phyloP scores from a whole-genome alignment of 2,888 invertebrate genomes.

The Lasioglossum calceatum region DNA sequence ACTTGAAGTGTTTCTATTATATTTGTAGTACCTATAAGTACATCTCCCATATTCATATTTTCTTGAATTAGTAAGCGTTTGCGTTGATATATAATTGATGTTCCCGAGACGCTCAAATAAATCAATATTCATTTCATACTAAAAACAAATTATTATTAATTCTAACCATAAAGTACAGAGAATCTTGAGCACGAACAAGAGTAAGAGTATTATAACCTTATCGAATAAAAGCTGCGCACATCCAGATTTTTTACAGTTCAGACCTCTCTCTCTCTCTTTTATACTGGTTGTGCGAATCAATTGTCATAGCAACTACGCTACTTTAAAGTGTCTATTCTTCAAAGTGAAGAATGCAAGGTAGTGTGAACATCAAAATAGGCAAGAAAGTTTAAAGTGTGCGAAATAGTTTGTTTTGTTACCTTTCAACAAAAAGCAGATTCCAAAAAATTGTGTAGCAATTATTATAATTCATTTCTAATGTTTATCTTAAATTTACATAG shows the following conservation, averaged over 20 bases:
- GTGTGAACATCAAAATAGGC: constrained; percentile 21
- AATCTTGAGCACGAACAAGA: constrained; percentile 45
- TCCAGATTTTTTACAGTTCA: constrained; percentile 26
- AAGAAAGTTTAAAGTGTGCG: constrained; percentile 5
- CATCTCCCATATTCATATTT: constrained; percentile 8
- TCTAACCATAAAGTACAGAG: constrained; percentile 29
- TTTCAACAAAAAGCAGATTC: background rate
- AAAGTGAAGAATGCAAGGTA: constrained; percentile 13
- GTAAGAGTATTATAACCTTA: constrained; percentile 39
- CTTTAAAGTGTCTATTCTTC: background rate
- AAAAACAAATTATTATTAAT: constrained; percentile 36
- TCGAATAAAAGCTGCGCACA: constrained; percentile 49
- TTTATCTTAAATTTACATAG: background rate
- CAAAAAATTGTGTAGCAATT: background rate
- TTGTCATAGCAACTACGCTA: background rate
- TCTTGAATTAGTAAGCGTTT: constrained; percentile 24
- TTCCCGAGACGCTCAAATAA: constrained; percentile 25
- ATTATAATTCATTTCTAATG: constrained; percentile 1
- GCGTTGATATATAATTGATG: constrained; percentile 35
- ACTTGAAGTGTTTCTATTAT: constrained; percentile 36
- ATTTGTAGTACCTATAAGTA: constrained; percentile 33
- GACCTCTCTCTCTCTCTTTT: constrained; percentile 8
- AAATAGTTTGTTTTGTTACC: background rate
- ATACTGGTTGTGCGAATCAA: constrained; percentile 17
- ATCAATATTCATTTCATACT: constrained; percentile 40